Evolutionary conservation across 2,888 invertebrate genomes (phyloP), one percentile per base, ranked within the genome.

Genomic region (Caenorhabditis wallacei): DNA sequence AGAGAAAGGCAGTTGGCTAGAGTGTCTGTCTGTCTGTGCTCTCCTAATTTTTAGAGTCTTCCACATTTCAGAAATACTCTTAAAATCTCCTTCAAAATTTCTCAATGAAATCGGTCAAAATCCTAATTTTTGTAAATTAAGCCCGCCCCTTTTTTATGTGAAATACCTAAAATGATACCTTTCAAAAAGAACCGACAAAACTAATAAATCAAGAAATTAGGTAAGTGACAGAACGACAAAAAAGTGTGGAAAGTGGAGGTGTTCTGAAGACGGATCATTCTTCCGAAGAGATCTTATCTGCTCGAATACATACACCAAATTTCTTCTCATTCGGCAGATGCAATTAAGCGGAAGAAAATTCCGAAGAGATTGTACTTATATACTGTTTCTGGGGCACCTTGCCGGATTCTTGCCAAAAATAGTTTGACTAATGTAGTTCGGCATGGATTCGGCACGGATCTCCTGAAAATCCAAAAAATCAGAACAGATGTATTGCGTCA

Each of bases 281-380:
- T n/a, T n/a, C n/a, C 2, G 18, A 59, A 13, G 16, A 53, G 76
- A 76, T 76, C 4, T 30, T 61, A 76, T 76, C 76, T 66, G 0
- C 11, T 5, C 22, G 22, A 4, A 10, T 16, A 40, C 16, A 48
- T 11, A 46, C 11, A 5, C 5, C 16, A n/a, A 18, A 18, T 18
- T 18, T 18, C 18, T 18, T 7, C 4, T 26, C 16, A 20, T 10
- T 30, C 20, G 11, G 46, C 22, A 24, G 53, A 59, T 53, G 61
- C 64, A 76, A 68, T 76, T 68, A 76, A 68, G 76, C 76, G 76
- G 76, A 76, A 76, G 37, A 40, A 40, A 54, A 40, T 68, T 54
- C 37, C 68, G 40, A 68, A 24, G 20, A 37, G 30, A 48, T 37
- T 20, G 59, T 37, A 26, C 24, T 43, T 63, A n/a, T 48, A 18